phyloP scores from a whole-genome alignment of 2,888 invertebrate species.

The Vesta saturnalis region DNA sequence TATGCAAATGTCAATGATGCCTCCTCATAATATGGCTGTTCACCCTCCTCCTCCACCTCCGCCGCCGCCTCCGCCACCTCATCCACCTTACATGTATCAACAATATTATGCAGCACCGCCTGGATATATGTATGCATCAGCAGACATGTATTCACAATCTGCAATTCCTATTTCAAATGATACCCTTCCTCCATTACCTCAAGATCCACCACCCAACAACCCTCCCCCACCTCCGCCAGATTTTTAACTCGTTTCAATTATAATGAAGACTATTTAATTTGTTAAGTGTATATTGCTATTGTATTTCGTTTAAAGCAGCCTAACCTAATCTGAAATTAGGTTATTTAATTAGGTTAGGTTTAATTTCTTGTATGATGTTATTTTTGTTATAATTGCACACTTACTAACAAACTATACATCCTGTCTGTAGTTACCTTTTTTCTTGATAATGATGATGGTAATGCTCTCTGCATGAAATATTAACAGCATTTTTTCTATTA shows the following conservation, averaged over 20 bases:
- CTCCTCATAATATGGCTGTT: slow-evolving; percentile 49
- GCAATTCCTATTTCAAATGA: slow-evolving; percentile 23
- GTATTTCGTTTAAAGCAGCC: not conserved
- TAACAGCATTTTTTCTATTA: not conserved
- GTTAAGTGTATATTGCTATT: no score
- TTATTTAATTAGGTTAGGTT: slow-evolving; percentile 5
- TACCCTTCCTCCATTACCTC: slow-evolving; percentile 66
- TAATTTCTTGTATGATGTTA: not conserved
- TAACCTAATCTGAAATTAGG: slow-evolving; percentile 6
- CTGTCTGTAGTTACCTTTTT: slow-evolving; percentile 2
- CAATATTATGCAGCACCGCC: slow-evolving; percentile 52
- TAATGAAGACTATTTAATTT: no score
- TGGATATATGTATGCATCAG: slow-evolving; percentile 53
- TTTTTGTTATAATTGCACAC: slow-evolving; percentile 1
- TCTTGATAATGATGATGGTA: not conserved
- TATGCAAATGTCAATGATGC: slow-evolving; percentile 43
- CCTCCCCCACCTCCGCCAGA: slow-evolving; percentile 70
- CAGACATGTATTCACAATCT: slow-evolving; percentile 53
- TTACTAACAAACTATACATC: not conserved
- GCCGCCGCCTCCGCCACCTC: slow-evolving; percentile 52
- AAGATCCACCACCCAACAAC: slow-evolving; percentile 68
- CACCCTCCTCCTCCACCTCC: slow-evolving; percentile 49
- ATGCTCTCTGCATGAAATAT: slow-evolving; percentile 8
- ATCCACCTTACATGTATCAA: slow-evolving; percentile 49
- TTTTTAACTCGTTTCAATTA: slow-evolving; percentile 17